Conservation (phyloP, 2,113 vertebrate species). For the Paraplagusia blochii region DNA sequence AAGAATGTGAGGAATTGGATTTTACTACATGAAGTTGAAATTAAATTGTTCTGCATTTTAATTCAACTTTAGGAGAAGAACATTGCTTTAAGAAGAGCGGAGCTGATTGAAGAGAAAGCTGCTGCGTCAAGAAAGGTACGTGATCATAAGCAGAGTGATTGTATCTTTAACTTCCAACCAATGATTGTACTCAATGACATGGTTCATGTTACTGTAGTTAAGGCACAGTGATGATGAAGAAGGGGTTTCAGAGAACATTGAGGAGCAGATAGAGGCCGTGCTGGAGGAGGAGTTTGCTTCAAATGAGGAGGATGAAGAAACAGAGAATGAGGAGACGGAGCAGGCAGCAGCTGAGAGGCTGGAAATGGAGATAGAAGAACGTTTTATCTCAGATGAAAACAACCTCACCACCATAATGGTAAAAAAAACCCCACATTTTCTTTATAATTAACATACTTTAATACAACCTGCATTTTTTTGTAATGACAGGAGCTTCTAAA, state of each 20-base stretch:
- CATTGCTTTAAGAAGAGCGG: constrained; percentile 82
- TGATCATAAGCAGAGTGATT: background rate
- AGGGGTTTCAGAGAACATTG: constrained; percentile 55
- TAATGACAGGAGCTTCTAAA: constrained; percentile 80
- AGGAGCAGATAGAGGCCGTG: constrained; percentile 77
- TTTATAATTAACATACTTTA: background rate
- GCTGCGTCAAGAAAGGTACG: constrained; percentile 17
- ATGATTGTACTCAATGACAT: background rate
- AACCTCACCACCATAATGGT: constrained; percentile 75
- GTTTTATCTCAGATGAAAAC: constrained; percentile 76
- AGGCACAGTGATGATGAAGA: constrained; percentile 37
- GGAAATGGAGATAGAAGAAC: constrained; percentile 79
- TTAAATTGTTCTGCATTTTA: constrained; percentile 1
- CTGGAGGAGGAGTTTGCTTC: constrained; percentile 83
- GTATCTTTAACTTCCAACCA: background rate
- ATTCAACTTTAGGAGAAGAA: constrained; percentile 71
- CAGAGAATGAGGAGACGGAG: constrained; percentile 80
- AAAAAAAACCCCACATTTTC: background rate
- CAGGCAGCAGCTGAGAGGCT: constrained; percentile 74
- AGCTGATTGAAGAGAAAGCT: constrained; percentile 78
- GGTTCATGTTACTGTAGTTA: constrained; percentile 32
- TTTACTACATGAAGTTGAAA: background rate
- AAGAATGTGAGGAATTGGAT: background rate
- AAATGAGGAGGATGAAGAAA: constrained; percentile 72
- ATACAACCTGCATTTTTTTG: constrained; percentile 20